phyloP scores from a whole-genome alignment of 1,140 invertebrate species.

The Phocides pigmalion region DNA sequence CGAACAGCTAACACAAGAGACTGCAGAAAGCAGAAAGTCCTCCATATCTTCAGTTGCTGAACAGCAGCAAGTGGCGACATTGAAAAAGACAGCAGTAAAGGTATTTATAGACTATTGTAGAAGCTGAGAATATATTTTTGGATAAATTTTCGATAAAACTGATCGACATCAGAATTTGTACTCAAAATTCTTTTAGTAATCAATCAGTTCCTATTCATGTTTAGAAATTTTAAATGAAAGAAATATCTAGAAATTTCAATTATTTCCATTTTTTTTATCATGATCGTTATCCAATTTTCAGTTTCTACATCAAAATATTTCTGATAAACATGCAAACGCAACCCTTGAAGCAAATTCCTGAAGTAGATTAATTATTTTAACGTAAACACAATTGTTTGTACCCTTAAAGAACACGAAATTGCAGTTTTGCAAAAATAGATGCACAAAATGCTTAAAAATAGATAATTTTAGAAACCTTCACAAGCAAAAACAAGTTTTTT shows the following conservation, averaged over 20 bases:
- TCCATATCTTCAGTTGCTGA: constrained; percentile 68
- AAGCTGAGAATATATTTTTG: too few relatives aligned
- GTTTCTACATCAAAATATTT: background rate
- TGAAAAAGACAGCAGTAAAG: constrained; percentile 71
- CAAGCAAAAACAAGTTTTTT: background rate
- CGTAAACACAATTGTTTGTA: background rate
- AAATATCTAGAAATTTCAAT: too few relatives aligned
- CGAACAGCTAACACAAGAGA: constrained; percentile 72
- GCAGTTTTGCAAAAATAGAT: background rate
- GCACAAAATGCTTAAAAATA: background rate
- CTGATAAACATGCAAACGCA: background rate
- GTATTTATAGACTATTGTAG: constrained; percentile 45
- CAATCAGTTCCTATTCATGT: too few relatives aligned
- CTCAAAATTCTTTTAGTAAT: too few relatives aligned
- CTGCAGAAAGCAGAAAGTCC: constrained; percentile 76
- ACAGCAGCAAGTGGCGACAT: constrained; percentile 60
- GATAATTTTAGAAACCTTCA: background rate
- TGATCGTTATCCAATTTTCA: background rate
- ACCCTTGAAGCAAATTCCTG: background rate
- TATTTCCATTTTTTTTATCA: background rate
- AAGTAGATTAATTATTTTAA: background rate
- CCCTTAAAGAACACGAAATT: background rate
- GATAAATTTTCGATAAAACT: too few relatives aligned
- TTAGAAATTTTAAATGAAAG: too few relatives aligned
- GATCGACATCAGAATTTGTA: too few relatives aligned